Conservation (phyloP, 2,888 invertebrate species). For the Hydrotaea diabolus region DNA sequence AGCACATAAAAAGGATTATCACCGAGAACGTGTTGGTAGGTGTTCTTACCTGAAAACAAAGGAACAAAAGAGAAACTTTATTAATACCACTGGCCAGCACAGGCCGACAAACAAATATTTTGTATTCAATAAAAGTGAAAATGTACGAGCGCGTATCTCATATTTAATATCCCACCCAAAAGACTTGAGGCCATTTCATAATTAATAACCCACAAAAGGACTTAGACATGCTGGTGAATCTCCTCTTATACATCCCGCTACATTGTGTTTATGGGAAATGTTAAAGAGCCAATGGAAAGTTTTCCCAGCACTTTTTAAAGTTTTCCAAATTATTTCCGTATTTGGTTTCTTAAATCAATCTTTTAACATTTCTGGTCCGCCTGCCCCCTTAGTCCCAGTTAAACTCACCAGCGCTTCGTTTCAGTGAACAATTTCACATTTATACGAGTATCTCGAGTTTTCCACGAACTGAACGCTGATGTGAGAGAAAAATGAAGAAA, state of each 20-base stretch:
- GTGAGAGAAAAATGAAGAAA: neutral
- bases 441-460: too few relatives aligned
- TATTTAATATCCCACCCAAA: neutral
- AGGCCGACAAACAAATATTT: neutral
- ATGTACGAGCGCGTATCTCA: neutral
- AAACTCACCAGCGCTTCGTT: too few relatives aligned
- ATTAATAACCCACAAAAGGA: neutral
- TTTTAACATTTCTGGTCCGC: neutral
- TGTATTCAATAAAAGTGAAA: neutral
- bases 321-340: too few relatives aligned
- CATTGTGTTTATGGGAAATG: too few relatives aligned
- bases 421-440: too few relatives aligned
- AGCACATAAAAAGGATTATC: neutral
- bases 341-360: neutral
- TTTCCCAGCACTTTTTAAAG: neutral
- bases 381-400: too few relatives aligned
- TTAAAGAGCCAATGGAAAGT: neutral
- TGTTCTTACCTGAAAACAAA: slow-evolving; percentile 26
- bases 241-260: too few relatives aligned
- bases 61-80: neutral
- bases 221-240: too few relatives aligned
- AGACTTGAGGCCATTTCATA: slow-evolving; percentile 4
- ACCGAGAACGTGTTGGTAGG: neutral
- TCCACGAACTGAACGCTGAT: neutral
- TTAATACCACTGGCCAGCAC: neutral